Conservation (phyloP, 1,140 invertebrate species). For the Bombus soroeensis region DNA sequence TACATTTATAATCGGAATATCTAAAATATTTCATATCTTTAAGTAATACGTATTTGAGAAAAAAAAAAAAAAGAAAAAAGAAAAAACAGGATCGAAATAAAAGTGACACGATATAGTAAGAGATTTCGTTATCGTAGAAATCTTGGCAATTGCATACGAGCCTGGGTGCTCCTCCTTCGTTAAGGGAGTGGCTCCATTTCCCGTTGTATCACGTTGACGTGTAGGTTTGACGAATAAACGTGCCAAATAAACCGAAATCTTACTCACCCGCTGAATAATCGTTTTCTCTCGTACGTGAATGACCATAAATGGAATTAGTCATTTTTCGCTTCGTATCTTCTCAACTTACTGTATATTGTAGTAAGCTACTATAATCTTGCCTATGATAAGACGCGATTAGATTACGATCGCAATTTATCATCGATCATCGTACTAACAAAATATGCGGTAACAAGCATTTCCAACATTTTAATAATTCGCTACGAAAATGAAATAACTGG, state of each 20-base stretch:
- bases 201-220: background rate
- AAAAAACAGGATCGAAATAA: too few species aligned
- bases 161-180: background rate
- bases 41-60: background rate
- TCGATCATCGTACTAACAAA: background rate
- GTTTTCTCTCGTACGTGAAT: background rate
- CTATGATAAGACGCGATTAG: background rate
- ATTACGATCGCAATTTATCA: background rate
- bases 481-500: too few species aligned
- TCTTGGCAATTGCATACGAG: background rate
- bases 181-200: slow-evolving; percentile 28
- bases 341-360: background rate
- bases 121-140: background rate
- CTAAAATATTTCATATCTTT: background rate
- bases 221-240: slow-evolving; percentile 20
- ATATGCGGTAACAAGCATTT: background rate
- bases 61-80: too few species aligned
- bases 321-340: background rate
- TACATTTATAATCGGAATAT: background rate
- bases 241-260: slow-evolving; percentile 31
- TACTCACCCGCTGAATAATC: slow-evolving; percentile 36
- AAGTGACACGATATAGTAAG: background rate
- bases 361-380: too few species aligned
- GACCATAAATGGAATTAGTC: slow-evolving; percentile 30
- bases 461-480: background rate